Percentiles rank a stretch among this genome's conserved stretches.
Evolutionary conservation across 2,113 vertebrate species (phyloP).

Genomic region (Corythoichthys intestinalis): DNA sequence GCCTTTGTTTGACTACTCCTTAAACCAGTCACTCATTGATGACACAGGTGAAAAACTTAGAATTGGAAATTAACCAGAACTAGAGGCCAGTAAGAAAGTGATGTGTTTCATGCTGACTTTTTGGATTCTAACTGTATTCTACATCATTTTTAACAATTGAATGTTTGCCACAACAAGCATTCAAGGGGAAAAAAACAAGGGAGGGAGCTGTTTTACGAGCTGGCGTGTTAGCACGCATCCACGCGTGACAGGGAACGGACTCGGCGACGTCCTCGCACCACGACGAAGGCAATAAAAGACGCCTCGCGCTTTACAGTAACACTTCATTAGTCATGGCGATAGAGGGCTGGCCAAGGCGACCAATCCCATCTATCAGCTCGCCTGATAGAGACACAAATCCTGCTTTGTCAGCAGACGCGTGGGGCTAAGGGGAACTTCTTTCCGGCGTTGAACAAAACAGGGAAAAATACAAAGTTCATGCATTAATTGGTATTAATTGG

Average conservation of each 20-base stretch:
- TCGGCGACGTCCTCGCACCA: neutral
- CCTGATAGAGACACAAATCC: conserved; percentile 21
- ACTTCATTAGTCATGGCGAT: conserved; percentile 51
- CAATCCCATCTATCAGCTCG: conserved; percentile 47
- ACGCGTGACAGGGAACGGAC: conserved; percentile 3
- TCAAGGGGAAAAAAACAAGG: neutral
- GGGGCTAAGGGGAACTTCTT: conserved; percentile 33
- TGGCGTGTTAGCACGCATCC: neutral
- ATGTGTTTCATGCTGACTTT: neutral
- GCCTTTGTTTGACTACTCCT: too few species aligned
- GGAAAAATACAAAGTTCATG: neutral
- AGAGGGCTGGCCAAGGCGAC: neutral
- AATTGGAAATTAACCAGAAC: too few species aligned
- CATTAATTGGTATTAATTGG: neutral
- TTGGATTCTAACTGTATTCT: too few species aligned
- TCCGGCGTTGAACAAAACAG: conserved; percentile 10
- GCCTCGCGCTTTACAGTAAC: conserved; percentile 49
- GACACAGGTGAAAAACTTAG: neutral
- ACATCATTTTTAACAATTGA: neutral
- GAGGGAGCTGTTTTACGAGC: neutral
- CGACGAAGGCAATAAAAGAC: conserved; percentile 39
- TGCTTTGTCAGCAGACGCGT: conserved; percentile 39
- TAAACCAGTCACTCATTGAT: neutral
- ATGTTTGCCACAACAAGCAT: neutral
- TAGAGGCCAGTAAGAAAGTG: too few species aligned